Base-by-base conservation (phyloP, 2,113 vertebrate species). In the Octodon degus region DNA sequence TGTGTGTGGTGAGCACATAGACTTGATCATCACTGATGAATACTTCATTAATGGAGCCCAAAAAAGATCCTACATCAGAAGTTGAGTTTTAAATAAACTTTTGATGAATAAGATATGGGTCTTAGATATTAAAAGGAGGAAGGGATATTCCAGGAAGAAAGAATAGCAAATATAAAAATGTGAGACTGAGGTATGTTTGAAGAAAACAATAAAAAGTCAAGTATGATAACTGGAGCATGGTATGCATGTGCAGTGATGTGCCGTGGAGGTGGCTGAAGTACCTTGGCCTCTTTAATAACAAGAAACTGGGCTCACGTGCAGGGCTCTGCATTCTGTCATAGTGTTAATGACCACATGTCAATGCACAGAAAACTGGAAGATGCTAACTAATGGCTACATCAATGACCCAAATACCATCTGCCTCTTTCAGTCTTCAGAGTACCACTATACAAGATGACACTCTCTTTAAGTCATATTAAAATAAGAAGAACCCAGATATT, bases 351-450 rank as follows among this genome's bases (percentile, higher is more conserved):
- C 30, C 79, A 95, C 50, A 88, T 82, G 37, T 86, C 72, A 96
- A 55, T 17, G 68, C 34, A 93, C 47, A 92, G 47, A 79, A 96
- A 93, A 83, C 62, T 88, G 65, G 55, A 95, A 97, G 88, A 82
- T 43, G 24, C 40, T 80, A 93, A 27, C 20, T 14, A 40, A 58
- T 7, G 1, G 43, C 47, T 65, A 76, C 82, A 74, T 50, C 74
- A 93, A 32, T 87, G 63, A 82, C 62, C 82, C 88, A 92, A 92
- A 87, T 50, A 67, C 70, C 91, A 47, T 68, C n/a, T 65, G 86
- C 82, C 30, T 93, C 22, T 83, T 97, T 94, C 70, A 63, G 90
- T 68, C 60, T 90, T 92, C 65, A 74, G 74, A 93, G 58, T 6
- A 74, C 43, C 55, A 76, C 53, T 30, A 19, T 60, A 9, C 85